Conservation (phyloP, 2,797 vertebrate genomes). For the Cuculus canorus region DNA sequence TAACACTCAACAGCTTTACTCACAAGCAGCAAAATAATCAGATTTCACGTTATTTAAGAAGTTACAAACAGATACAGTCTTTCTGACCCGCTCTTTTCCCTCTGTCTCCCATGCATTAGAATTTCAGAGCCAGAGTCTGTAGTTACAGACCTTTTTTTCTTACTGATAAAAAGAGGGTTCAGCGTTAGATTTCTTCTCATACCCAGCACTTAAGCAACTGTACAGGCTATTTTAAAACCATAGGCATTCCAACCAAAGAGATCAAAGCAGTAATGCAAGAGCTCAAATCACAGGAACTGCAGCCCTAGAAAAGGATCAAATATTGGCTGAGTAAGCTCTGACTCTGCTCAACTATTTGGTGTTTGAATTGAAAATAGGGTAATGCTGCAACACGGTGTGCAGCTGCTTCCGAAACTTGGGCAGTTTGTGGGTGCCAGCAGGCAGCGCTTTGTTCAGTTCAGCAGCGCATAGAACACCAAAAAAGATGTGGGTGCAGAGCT, state of each 20-base stretch:
- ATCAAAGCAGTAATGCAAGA: slow-evolving; percentile 25
- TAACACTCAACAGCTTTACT: background rate
- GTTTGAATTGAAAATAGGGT: background rate
- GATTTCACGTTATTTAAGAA: background rate
- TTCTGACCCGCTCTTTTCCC: background rate
- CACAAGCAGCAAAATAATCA: background rate
- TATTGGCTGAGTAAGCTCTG: slow-evolving; percentile 35
- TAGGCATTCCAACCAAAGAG: background rate
- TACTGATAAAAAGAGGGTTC: background rate
- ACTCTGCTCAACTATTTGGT: background rate
- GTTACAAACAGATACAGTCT: background rate
- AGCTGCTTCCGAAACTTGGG: background rate
- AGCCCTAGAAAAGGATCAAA: slow-evolving; percentile 25
- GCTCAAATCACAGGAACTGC: background rate
- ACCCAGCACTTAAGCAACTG: background rate
- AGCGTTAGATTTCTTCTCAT: background rate
- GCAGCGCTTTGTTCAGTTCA: background rate
- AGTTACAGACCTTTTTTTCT: background rate
- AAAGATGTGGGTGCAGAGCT: background rate
- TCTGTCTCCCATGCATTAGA: background rate
- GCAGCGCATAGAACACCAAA: background rate
- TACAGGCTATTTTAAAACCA: slow-evolving; percentile 21
- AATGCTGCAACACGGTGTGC: background rate
- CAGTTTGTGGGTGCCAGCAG: background rate
- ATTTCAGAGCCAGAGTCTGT: background rate